Conservation (phyloP, 2,888 invertebrate species). For the Nipponacmea schrenckii region DNA sequence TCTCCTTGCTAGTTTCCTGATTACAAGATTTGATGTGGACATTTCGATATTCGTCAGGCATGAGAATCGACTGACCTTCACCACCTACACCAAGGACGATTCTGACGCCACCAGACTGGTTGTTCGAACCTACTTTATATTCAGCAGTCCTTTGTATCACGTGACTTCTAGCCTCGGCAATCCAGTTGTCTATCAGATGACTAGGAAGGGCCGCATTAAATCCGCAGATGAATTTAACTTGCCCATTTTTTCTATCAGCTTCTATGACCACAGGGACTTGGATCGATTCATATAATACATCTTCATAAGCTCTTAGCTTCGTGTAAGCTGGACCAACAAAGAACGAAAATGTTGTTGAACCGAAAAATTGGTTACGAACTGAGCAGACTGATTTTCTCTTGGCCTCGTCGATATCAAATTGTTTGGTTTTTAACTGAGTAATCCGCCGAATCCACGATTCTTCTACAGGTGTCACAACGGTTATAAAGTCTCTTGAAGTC, state of each 20-base stretch:
- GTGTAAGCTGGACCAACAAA: slow-evolving; percentile 47
- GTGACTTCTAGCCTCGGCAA: slow-evolving; percentile 7
- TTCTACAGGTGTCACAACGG: slow-evolving; percentile 50
- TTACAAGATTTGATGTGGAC: slow-evolving; percentile 33
- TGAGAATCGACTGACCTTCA: slow-evolving; percentile 37
- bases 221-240: slow-evolving; percentile 41
- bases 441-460: slow-evolving; percentile 41
- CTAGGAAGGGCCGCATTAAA: background rate
- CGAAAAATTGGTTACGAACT: slow-evolving; percentile 37
- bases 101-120: slow-evolving; percentile 32
- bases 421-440: slow-evolving; percentile 24
- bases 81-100: slow-evolving; percentile 45
- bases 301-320: slow-evolving; percentile 37
- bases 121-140: slow-evolving; percentile 25
- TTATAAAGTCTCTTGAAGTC: slow-evolving; percentile 52
- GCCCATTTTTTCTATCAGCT: slow-evolving; percentile 39
- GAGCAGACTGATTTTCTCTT: slow-evolving; percentile 31
- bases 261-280: slow-evolving; percentile 41
- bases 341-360: slow-evolving; percentile 35
- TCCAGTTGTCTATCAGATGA: background rate
- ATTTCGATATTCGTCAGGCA: slow-evolving; percentile 45
- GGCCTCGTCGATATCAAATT: slow-evolving; percentile 33
- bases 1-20: slow-evolving; percentile 19
- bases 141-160: slow-evolving; percentile 17
- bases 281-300: slow-evolving; percentile 31